Evolutionary conservation across 2,888 invertebrate genomes (phyloP), one percentile per base, ranked within the genome.

Genomic region (Leptothorax acervorum): DNA sequence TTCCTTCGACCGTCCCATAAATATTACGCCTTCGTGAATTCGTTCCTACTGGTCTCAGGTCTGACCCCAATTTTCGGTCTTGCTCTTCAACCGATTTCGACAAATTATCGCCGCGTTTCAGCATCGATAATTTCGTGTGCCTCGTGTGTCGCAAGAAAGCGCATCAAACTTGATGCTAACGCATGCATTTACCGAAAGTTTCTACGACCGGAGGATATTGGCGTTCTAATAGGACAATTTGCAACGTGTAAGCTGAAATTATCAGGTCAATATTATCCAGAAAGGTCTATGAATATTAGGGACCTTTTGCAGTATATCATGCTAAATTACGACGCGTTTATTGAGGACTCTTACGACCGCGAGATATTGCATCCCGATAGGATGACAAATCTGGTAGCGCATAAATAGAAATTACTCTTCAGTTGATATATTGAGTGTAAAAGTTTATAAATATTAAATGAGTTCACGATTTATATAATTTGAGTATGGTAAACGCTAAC

Each of bases 1-100:
- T 89, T 84, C 89, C 86, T 83, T 81, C 70, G 81, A 4, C 82
- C 78, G 70, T 75, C 87, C 82, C 89, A 90, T 91, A 90, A 91
- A 90, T 91, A 91, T 86, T 76, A 60, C 42, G 55, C 51, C 57
- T 60, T 63, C 83, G 82, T 82, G 83, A 85, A 87, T 82, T 83
- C 55, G 75, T 66, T 76, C 70, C 68, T 57, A 66, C 83, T 82
- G 65, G 71, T 83, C 82, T 86, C 83, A 81, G 65, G 71, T 83
- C 82, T 86, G 88, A 90, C 89, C 87, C 87, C 88, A 82, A 90
- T 90, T 79, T 78, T 85, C 85, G 51, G 11, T 53, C 51, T 23
- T 39, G 28, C 42, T 39, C 79, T 76, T 55, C 75, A 84, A 82
- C 84, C 82, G 66, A 89, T 85, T 31, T 87, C 85, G 76, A 90